Conservation (phyloP, 2,888 invertebrate genomes). For the Torymus tubicola region DNA sequence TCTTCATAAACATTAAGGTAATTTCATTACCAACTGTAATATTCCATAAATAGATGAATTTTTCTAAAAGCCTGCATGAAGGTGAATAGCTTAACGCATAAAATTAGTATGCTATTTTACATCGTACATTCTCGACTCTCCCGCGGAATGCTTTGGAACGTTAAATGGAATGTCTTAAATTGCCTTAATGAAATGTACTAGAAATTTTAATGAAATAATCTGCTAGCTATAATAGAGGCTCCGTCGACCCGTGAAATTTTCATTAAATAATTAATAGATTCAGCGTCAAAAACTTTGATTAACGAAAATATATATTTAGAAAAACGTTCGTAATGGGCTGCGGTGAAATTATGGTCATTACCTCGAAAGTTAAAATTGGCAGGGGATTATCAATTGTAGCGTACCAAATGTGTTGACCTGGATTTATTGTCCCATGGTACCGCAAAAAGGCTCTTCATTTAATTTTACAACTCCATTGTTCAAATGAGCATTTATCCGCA, state of each 20-base stretch:
- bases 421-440: too few species aligned
- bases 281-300: too few species aligned
- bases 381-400: too few species aligned
- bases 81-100: constrained; percentile 6
- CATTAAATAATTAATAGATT: too few species aligned
- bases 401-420: too few species aligned
- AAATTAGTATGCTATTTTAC: constrained; percentile 15
- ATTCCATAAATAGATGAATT: not conserved
- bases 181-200: constrained; percentile 14
- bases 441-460: not conserved
- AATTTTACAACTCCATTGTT: constrained; percentile 16
- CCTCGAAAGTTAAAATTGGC: too few species aligned
- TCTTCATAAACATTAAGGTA: too few species aligned
- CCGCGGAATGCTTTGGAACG: not conserved
- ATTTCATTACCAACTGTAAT: too few species aligned
- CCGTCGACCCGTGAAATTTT: not conserved
- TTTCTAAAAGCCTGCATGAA: constrained; percentile 11
- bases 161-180: constrained; percentile 1
- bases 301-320: too few species aligned
- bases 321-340: too few species aligned
- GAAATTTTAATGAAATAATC: constrained; percentile 11
- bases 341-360: too few species aligned
- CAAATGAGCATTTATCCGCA: constrained; percentile 14
- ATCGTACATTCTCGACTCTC: constrained; percentile 5
- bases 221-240: not conserved